Evolutionary conservation across 2,113 vertebrate species (phyloP), one percentile per base, ranked within the genome.

Genomic region (Choloepus hoffmanni): DNA sequence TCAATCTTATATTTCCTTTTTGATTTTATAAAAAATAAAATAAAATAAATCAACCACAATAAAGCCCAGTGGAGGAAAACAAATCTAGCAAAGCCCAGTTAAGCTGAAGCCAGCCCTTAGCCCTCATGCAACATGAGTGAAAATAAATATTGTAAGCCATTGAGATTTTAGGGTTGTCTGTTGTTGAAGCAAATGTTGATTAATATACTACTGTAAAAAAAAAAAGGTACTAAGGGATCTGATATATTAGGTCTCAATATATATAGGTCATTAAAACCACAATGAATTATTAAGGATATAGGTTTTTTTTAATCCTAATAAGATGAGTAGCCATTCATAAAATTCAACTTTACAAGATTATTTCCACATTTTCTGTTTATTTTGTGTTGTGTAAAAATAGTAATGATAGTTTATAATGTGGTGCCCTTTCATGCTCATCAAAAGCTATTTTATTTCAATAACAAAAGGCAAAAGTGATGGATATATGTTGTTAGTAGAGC

Each of bases 401-500:
- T 45, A 48, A 50, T 72, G 36, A 36, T 62, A 55, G 11, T 78
- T 96, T 92, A 87, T 93, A 93, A 82, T 2, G 8, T 16, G 48
- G 3, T 93, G 2, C 4, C 30, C 60, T 95, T 92, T 76, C 65
- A 40, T 82, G 63, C 43, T 84, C 48, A 43, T 60, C 21, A 76
- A 76, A 21, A n/a, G 60, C 65, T 36, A 45, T 89, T 96, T 93
- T 73, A n/a, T 78, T 50, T 93, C 86, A 82, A 53, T 94, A 94
- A 90, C 74, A 65, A 93, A 96, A 23, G 24, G 48, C 68, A 83
- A 70, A 92, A 81, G 62, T 84, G 76, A 90, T 77, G 28, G 48
- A 82, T 63, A 58, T 82, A 65, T 92, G 48, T 85, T 93, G 68
- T 62, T 74, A n/a, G 13, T 63, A 88, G 33, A 90, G 67, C 78